Evolutionary conservation across 2,797 vertebrate species (phyloP), one percentile per base, ranked within the genome.

Genomic region (Spatula clypeata): DNA sequence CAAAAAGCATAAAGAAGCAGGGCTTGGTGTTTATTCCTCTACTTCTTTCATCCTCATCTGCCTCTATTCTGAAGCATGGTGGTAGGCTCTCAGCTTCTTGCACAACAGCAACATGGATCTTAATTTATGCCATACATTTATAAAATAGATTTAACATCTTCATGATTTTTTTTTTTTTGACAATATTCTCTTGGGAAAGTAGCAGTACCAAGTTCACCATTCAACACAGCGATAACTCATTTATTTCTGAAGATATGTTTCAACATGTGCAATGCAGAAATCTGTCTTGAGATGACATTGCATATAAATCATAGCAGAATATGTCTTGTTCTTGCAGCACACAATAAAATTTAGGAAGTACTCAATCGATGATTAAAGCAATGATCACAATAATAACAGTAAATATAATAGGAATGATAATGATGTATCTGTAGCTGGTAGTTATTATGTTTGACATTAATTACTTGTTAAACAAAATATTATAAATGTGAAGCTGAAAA

Each of bases 191-290:
- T 45, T 20, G 62, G n/a, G 69, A 75, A 64, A 38, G 54, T 34
- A 40, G 34, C 18, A 11, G 66, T 79, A 24, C 29, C 0, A 5
- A 96, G 69, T 88, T 96, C 65, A 45, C 44, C 90, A 34, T 44
- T 88, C 72, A 75, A 14, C 29, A 60, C 53, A 75, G 36, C 32
- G 58, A 79, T 74, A 90, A 55, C 70, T 93, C 72, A 69, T 86
- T 94, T 74, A 36, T 85, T 92, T 92, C 62, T 87, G 81, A 93
- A 85, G 75, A 92, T 81, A 72, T 95, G 49, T 91, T 97, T 83
- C 91, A 80, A 86, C 45, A 62, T 32, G 29, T 38, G 34, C 71
- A 69, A 10, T 26, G 75, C 49, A 90, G 76, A 94, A 89, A 95
- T 72, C 85, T 83, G 58, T 77, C 79, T 54, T 79, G 49, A 66